These are phyloP conservation scores for Cyclopterus lumpus DNA, from an alignment of 2,797 vertebrate genomes.

Conservation along the genomic window DNA sequence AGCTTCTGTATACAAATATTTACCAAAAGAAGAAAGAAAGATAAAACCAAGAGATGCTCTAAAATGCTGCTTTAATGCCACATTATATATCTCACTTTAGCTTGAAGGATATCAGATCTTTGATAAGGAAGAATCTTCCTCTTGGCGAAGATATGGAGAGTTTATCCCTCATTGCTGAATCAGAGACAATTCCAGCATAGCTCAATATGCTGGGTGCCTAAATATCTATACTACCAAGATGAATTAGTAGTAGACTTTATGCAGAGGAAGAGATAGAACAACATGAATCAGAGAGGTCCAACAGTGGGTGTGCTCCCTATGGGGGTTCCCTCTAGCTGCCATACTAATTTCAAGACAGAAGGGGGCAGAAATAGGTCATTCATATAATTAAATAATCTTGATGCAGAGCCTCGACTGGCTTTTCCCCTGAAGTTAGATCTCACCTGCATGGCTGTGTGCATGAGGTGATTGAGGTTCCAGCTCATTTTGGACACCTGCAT, in stretches of 20 bases:
- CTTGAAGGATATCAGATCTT: conserved; percentile 9
- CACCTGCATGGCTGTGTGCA: conserved; percentile 6
- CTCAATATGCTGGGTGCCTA: background rate
- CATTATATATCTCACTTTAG: background rate
- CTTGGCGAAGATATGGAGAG: background rate
- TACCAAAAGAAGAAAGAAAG: background rate
- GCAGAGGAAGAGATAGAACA: conserved; percentile 3
- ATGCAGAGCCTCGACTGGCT: background rate
- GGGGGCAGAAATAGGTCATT: conserved; percentile 65
- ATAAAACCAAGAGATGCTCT: background rate
- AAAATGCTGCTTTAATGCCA: background rate
- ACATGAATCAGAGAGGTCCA: background rate
- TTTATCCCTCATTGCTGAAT: background rate
- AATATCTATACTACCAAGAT: conserved; percentile 8
- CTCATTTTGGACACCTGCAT: conserved; percentile 10
- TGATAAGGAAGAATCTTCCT: background rate
- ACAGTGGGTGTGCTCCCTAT: background rate
- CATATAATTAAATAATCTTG: conserved; percentile 46
- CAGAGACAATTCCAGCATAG: background rate
- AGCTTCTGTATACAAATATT: background rate
- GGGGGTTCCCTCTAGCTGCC: conserved; percentile 27
- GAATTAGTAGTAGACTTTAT: background rate
- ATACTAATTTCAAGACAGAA: conserved; percentile 57
- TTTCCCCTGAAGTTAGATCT: conserved; percentile 13
- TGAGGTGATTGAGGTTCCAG: conserved; percentile 5